These are phyloP conservation scores for Hyles vespertilio DNA, from an alignment of 1,140 invertebrate genomes.

Conservation along the genomic window DNA sequence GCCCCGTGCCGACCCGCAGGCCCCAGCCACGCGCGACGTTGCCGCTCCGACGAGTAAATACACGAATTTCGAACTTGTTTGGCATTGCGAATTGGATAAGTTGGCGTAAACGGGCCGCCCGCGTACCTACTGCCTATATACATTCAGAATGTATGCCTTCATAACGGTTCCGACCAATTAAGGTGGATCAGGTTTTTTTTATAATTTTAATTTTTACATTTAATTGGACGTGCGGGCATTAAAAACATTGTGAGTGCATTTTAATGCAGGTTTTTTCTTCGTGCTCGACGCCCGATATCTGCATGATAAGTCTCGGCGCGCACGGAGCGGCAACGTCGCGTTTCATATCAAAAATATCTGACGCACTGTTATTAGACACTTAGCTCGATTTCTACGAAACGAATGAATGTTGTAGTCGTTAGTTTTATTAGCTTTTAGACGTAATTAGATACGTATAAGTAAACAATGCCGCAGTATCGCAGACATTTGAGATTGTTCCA, in stretches of 20 bases:
- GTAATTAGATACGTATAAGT: too few species aligned
- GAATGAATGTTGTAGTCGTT: too few species aligned
- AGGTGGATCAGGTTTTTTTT: slow-evolving; percentile 22
- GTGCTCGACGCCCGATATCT: background rate
- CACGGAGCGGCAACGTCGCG: too few species aligned
- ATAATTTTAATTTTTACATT: slow-evolving; percentile 13
- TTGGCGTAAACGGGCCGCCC: slow-evolving; percentile 16
- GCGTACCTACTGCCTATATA: too few species aligned
- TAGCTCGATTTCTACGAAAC: too few species aligned
- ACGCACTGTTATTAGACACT: too few species aligned
- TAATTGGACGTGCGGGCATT: slow-evolving; percentile 12
- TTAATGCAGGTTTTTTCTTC: slow-evolving; percentile 14
- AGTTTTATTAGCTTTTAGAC: too few species aligned
- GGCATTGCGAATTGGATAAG: slow-evolving; percentile 36
- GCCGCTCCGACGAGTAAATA: slow-evolving; percentile 24
- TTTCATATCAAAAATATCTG: too few species aligned
- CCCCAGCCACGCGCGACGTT: slow-evolving; percentile 3
- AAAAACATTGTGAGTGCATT: slow-evolving; percentile 17
- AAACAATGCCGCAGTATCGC: too few species aligned
- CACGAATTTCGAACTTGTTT: slow-evolving; percentile 40
- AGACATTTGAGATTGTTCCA: too few species aligned
- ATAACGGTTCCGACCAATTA: slow-evolving; percentile 31
- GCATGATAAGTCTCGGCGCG: too few species aligned
- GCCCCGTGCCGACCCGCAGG: slow-evolving; percentile 16
- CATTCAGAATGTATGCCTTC: background rate